These are phyloP conservation scores for Crotalus horridus DNA, from an alignment of 2,113 vertebrate species.

Conservation along the genomic window DNA sequence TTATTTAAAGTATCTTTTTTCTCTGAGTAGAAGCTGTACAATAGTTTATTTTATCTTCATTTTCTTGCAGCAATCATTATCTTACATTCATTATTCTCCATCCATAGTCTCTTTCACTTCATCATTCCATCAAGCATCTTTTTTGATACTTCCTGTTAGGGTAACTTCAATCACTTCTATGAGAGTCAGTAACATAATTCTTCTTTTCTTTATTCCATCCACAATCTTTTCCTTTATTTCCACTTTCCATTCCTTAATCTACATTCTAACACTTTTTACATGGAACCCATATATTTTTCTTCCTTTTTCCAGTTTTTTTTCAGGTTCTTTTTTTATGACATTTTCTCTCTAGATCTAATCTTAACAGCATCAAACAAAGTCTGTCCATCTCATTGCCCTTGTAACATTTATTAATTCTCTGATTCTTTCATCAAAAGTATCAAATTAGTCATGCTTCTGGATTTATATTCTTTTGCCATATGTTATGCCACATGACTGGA, in stretches of 20 bases:
- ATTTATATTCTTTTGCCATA: not conserved
- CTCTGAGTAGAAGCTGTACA: not conserved
- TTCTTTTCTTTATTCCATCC: not conserved
- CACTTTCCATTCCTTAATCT: not conserved
- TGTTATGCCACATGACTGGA: not conserved
- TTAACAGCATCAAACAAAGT: not conserved
- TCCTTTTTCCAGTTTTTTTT: not conserved
- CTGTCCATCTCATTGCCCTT: not conserved
- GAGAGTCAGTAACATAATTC: not conserved
- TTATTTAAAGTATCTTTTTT: not conserved
- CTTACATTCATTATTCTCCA: not conserved
- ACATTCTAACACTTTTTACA: not conserved
- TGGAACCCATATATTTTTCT: not conserved
- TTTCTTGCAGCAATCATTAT: not conserved
- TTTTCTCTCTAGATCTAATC: not conserved
- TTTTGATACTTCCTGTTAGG: not conserved
- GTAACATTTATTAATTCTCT: not conserved
- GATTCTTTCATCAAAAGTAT: not conserved
- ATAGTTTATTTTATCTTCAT: not conserved
- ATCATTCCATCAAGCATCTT: not conserved
- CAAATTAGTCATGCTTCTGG: not conserved
- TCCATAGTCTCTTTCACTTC: not conserved
- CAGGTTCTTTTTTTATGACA: not conserved
- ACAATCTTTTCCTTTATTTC: not conserved
- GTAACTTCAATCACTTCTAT: not conserved